phyloP scores from a whole-genome alignment of 2,113 vertebrate genomes.

The Ellobius talpinus region DNA sequence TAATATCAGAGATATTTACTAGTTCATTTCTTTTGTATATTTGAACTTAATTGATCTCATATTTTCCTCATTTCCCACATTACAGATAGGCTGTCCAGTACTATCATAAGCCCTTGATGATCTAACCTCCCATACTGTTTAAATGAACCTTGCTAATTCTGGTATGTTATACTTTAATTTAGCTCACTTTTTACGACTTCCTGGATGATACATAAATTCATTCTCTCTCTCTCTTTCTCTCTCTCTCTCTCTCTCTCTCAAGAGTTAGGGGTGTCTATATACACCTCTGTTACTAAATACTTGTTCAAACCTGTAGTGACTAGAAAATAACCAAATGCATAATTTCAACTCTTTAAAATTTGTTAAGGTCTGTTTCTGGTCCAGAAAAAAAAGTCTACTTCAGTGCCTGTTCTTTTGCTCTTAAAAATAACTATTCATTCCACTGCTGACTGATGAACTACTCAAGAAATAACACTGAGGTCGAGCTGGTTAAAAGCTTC shows the following conservation, averaged over 20 bases:
- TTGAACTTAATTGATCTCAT: not conserved
- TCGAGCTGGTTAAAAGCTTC: not conserved
- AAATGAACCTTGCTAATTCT: not conserved
- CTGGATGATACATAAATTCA: not conserved
- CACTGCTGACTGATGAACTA: not conserved
- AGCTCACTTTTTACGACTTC: not conserved
- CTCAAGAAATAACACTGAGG: not conserved
- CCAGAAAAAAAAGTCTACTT: not conserved
- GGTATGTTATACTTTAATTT: not conserved
- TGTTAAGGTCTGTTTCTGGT: not conserved
- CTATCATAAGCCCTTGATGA: not conserved
- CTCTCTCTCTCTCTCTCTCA: not conserved
- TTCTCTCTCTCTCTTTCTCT: not conserved
- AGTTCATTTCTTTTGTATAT: not conserved
- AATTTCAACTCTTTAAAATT: not conserved
- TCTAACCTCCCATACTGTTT: not conserved
- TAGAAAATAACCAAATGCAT: not conserved
- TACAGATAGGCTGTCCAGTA: not conserved
- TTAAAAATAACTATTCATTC: not conserved
- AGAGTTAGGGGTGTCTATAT: not conserved
- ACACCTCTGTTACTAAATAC: not conserved
- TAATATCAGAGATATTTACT: not conserved
- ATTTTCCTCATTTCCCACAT: not conserved
- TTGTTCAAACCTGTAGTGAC: not conserved
- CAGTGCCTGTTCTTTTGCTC: not conserved